phyloP scores from a whole-genome alignment of 2,888 invertebrate species.

The Leptinotarsa rubiginosa region DNA sequence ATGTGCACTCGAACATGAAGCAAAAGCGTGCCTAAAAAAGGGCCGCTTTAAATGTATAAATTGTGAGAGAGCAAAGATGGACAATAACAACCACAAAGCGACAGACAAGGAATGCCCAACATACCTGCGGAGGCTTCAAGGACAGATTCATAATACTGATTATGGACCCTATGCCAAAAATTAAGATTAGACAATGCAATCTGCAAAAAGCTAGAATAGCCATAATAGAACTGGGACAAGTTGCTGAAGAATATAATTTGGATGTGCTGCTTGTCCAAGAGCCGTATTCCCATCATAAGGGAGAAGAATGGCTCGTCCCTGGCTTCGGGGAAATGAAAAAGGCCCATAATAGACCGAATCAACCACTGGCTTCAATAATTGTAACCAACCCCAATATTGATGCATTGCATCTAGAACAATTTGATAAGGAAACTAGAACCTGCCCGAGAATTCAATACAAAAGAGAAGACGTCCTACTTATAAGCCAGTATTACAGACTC shows the following conservation, averaged over 20 bases:
- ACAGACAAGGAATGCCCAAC: neutral
- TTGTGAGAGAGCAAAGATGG: neutral
- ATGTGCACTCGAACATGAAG: neutral
- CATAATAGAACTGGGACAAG: neutral
- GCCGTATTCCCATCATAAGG: neutral
- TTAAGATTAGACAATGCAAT: neutral
- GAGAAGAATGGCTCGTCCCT: neutral
- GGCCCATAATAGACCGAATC: neutral
- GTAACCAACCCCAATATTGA: neutral
- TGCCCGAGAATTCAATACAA: neutral
- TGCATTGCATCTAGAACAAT: neutral
- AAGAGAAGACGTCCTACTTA: neutral
- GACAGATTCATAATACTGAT: neutral
- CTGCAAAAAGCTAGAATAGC: conserved; percentile 1
- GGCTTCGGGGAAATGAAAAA: neutral
- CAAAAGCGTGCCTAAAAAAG: neutral
- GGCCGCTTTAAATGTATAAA: neutral
- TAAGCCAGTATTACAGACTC: neutral
- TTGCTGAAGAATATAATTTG: neutral
- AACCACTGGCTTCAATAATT: neutral
- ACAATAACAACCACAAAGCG: neutral
- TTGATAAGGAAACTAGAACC: neutral
- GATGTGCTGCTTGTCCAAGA: neutral
- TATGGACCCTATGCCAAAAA: neutral
- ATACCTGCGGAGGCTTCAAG: neutral